phyloP scores from a whole-genome alignment of 2,113 vertebrate species.

The Romanogobio albipinnatus region DNA sequence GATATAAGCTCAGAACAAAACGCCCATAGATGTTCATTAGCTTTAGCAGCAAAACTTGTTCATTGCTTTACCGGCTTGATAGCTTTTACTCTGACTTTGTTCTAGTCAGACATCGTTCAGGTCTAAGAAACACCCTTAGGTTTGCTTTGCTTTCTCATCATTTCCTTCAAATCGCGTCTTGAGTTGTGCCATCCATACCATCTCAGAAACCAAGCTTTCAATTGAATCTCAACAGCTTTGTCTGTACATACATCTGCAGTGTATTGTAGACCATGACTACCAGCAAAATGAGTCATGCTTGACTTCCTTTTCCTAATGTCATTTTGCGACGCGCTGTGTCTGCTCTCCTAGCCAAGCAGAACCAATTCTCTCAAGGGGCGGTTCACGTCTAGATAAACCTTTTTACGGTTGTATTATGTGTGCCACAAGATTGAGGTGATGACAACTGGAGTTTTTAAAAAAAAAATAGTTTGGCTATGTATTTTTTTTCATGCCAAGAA shows the following conservation, averaged over 20 bases:
- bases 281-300: neutral
- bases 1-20: neutral
- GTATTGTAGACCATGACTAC: neutral
- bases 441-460: neutral
- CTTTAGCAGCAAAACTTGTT: neutral
- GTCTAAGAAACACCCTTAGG: neutral
- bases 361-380: neutral
- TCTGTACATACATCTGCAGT: neutral
- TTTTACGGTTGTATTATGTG: neutral
- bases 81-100: constrained; percentile 21
- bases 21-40: neutral
- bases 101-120: neutral
- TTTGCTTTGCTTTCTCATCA: neutral
- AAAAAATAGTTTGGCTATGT: neutral
- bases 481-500: neutral
- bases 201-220: neutral
- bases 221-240: neutral
- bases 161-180: neutral
- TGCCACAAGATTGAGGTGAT: neutral
- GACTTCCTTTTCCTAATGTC: constrained; percentile 41
- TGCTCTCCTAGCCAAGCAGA: constrained; percentile 40
- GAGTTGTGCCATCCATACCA: constrained; percentile 4
- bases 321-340: neutral
- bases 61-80: neutral
- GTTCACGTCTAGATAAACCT: neutral